Evolutionary conservation across 2,888 invertebrate species (phyloP).

Genomic region (Rhaphigaster nebulosa): DNA sequence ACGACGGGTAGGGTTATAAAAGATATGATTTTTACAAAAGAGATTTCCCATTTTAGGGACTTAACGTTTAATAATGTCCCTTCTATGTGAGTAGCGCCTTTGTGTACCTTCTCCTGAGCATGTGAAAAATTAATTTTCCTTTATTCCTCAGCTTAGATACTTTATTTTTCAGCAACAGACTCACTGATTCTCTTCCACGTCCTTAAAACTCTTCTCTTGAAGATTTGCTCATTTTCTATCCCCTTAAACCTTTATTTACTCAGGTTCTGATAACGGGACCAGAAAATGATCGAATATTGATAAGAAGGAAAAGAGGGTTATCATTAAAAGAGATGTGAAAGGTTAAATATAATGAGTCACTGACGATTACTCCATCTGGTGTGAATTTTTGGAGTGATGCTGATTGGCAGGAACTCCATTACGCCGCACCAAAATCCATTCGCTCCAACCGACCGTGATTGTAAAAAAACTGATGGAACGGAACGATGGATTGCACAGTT

Average conservation of each 20-base stretch:
- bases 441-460: too few species aligned
- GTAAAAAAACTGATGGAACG: too few species aligned
- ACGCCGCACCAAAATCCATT: too few species aligned
- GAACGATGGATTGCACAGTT: too few species aligned
- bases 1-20: background rate
- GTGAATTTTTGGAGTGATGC: too few species aligned
- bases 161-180: background rate
- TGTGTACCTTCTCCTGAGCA: background rate
- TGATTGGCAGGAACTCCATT: too few species aligned
- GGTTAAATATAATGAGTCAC: too few species aligned
- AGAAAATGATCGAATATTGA: background rate
- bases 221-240: background rate
- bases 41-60: background rate
- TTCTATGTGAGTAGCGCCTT: constrained; percentile 3
- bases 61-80: background rate
- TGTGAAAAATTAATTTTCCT: background rate
- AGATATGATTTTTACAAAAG: constrained; percentile 11
- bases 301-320: too few species aligned
- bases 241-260: background rate
- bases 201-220: background rate
- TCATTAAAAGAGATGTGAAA: too few species aligned
- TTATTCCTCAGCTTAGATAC: background rate
- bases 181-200: background rate
- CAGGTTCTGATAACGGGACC: background rate
- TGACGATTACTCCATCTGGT: too few species aligned